Evolutionary conservation across 1,140 invertebrate genomes (phyloP).

Genomic region (Bombus fervidus): DNA sequence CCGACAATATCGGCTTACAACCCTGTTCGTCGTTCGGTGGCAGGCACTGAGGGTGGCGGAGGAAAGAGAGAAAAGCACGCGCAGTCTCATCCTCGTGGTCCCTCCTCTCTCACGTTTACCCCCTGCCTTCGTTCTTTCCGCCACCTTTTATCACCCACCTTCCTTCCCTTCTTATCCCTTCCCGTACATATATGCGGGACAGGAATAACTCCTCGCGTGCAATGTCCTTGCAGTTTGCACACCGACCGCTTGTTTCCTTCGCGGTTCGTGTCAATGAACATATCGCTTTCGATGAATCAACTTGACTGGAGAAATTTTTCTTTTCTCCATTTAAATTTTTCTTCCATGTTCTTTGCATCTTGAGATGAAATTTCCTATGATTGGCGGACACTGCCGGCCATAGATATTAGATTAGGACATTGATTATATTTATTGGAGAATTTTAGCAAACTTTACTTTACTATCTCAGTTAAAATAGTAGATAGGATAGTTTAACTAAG

Average conservation of each 20-base stretch:
- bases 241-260: not conserved
- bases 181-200: not conserved
- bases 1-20: slow-evolving; percentile 69
- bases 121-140: slow-evolving; percentile 5
- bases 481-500: too few relatives aligned
- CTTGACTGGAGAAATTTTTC: not conserved
- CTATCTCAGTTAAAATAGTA: too few relatives aligned
- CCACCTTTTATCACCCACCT: slow-evolving; percentile 39
- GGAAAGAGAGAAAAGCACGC: slow-evolving; percentile 31
- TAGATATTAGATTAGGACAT: too few relatives aligned
- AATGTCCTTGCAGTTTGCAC: slow-evolving; percentile 18
- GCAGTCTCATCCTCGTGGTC: slow-evolving; percentile 42
- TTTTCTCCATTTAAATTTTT: not conserved
- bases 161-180: not conserved
- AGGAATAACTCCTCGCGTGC: slow-evolving; percentile 57
- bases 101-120: slow-evolving; percentile 29
- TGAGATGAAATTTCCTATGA: too few relatives aligned
- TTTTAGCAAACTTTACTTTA: too few relatives aligned
- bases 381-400: too few relatives aligned
- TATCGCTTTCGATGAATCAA: not conserved
- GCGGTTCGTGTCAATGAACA: slow-evolving; percentile 3
- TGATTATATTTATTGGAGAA: too few relatives aligned
- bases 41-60: slow-evolving; percentile 42
- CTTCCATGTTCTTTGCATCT: not conserved
- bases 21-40: slow-evolving; percentile 35